Percentiles rank a stretch among this genome's conserved stretches.
These are phyloP conservation scores for Volucella inflata DNA, from an alignment of 2,888 invertebrate species.

Conservation along the genomic window DNA sequence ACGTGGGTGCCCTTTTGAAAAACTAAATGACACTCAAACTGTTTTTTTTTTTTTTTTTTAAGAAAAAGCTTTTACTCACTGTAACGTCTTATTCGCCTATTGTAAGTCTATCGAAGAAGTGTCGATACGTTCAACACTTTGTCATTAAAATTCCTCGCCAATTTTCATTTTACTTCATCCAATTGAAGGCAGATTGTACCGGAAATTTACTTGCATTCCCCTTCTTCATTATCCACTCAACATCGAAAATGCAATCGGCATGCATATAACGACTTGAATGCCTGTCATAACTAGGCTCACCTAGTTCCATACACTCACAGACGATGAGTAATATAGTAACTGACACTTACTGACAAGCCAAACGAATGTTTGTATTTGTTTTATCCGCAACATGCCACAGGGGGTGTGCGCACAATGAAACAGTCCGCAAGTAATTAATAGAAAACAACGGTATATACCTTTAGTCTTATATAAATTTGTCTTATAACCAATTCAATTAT, in stretches of 20 bases:
- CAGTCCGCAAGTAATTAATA: too few relatives aligned
- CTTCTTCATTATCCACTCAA: slow-evolving; percentile 69
- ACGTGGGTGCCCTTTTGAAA: too few relatives aligned
- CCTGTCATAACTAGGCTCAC: slow-evolving; percentile 25
- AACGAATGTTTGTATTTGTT: slow-evolving; percentile 39
- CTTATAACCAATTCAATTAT: slow-evolving; percentile 62
- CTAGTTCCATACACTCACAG: slow-evolving; percentile 13
- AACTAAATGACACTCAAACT: not conserved
- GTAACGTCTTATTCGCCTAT: slow-evolving; percentile 9
- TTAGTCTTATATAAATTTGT: not conserved
- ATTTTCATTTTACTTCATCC: slow-evolving; percentile 39
- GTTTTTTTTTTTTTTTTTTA: too few relatives aligned
- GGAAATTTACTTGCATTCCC: slow-evolving; percentile 65
- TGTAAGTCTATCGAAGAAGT: not conserved
- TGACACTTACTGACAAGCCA: slow-evolving; percentile 45
- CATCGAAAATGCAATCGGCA: slow-evolving; percentile 62
- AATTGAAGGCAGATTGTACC: slow-evolving; percentile 40
- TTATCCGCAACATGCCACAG: slow-evolving; percentile 40
- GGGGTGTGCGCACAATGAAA: slow-evolving; percentile 28
- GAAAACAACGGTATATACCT: too few relatives aligned
- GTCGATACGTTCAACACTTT: slow-evolving; percentile 16
- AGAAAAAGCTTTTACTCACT: not conserved
- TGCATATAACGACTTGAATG: slow-evolving; percentile 51
- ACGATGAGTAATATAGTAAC: not conserved
- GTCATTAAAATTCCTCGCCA: slow-evolving; percentile 34